Conservation (phyloP, 2,113 vertebrate species). For the Progne subis region DNA sequence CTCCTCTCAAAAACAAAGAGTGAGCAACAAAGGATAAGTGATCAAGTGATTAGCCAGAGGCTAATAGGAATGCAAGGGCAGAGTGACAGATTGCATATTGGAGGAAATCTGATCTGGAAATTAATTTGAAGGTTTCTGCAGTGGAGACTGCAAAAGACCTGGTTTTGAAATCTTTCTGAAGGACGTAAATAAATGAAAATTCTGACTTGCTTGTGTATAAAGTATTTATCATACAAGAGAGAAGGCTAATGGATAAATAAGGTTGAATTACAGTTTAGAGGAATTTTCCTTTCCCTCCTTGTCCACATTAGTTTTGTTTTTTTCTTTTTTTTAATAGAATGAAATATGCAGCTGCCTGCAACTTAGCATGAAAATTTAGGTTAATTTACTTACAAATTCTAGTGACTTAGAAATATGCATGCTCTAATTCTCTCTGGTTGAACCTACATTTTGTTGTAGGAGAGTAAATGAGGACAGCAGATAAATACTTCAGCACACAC, state of each 20-base stretch:
- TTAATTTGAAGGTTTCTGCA: constrained; percentile 69
- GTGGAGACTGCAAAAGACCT: constrained; percentile 48
- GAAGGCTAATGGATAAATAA: not conserved
- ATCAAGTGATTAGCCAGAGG: constrained; percentile 78
- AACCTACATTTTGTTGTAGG: not conserved
- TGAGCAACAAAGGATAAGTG: constrained; percentile 71
- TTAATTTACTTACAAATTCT: constrained; percentile 21
- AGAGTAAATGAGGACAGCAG: not conserved
- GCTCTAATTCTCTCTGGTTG: not conserved
- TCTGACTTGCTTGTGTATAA: constrained; percentile 13
- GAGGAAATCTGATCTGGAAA: constrained; percentile 73
- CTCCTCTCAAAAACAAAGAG: constrained; percentile 69
- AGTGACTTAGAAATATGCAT: not conserved
- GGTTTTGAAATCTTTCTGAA: constrained; percentile 58
- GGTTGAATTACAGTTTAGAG: not conserved
- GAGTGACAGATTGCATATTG: constrained; percentile 77
- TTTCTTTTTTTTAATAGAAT: not conserved
- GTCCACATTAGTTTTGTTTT: not conserved
- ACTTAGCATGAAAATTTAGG: constrained; percentile 10
- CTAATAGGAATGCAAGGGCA: constrained; percentile 72
- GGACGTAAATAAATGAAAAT: constrained; percentile 44
- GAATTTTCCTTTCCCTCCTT: not conserved
- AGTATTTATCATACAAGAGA: not conserved
- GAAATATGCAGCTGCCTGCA: not conserved
- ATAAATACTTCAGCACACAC: not conserved